A percentile compares a stretch with the other conserved stretches of the same genome.
Evolutionary conservation across 2,797 vertebrate species (phyloP).

Genomic region (Ctenosaura bakeri): DNA sequence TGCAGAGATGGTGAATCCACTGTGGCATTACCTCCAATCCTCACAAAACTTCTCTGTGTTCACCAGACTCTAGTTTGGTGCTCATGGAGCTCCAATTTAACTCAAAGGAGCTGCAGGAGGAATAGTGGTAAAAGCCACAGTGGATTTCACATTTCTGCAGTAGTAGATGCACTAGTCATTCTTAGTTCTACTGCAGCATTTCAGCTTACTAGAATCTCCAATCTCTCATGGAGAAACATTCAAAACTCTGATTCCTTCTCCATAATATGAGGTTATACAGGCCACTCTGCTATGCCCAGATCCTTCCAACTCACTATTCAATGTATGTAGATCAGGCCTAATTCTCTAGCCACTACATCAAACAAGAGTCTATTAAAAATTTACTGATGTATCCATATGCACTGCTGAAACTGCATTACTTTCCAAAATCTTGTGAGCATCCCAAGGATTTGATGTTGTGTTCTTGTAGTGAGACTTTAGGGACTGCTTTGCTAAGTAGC

Average conservation of each 20-base stretch:
- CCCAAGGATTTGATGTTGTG: constrained; percentile 14
- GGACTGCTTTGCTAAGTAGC: constrained; percentile 40
- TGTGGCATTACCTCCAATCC: no score
- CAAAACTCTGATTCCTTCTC: background rate
- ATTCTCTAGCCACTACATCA: background rate
- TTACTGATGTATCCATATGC: background rate
- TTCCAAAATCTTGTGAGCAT: constrained; percentile 9
- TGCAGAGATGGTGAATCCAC: no score
- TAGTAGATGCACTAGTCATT: no score
- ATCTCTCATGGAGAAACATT: background rate
- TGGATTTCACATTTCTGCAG: no score
- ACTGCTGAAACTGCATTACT: background rate
- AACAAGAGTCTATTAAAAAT: background rate
- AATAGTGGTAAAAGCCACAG: no score
- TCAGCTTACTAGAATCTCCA: background rate
- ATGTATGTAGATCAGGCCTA: background rate
- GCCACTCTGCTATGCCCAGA: no score
- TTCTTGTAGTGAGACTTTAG: constrained; percentile 28
- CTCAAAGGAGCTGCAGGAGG: no score
- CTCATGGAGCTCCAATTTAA: no score
- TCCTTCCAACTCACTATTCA: no score
- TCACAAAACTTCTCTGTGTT: no score
- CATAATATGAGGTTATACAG: background rate
- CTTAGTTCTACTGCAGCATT: background rate
- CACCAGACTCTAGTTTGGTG: no score